Percentiles rank a stretch among this genome's conserved stretches.
phyloP scores from a whole-genome alignment of 2,888 invertebrate species.

The Leptinotarsa peninsularis region DNA sequence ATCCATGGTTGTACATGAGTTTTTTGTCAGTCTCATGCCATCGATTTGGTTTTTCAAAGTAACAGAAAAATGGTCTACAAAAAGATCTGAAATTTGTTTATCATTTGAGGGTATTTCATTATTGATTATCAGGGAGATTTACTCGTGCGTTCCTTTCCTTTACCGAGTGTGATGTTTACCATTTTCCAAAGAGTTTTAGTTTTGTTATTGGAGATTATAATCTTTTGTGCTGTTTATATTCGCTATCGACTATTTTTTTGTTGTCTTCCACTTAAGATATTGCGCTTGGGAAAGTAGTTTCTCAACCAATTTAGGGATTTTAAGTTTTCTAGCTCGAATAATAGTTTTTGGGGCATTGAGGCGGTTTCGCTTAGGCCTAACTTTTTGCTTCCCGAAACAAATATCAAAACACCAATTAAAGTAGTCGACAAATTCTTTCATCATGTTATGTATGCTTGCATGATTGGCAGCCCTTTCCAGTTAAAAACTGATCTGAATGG shows the following conservation, averaged over 20 bases:
- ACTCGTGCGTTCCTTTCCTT: too few relatives aligned
- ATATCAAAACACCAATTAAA: slow-evolving; percentile 18
- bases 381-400: slow-evolving; percentile 8
- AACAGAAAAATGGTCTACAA: not conserved
- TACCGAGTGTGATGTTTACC: too few relatives aligned
- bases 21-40: not conserved
- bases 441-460: slow-evolving; percentile 8
- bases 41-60: not conserved
- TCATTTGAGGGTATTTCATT: too few relatives aligned
- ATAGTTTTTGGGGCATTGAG: too few relatives aligned
- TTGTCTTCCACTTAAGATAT: not conserved
- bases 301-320: slow-evolving; percentile 1
- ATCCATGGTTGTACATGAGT: slow-evolving; percentile 2
- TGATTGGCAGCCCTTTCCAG: not conserved
- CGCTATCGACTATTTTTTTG: not conserved
- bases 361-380: not conserved
- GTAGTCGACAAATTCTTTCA: slow-evolving; percentile 1
- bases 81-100: slow-evolving; percentile 10
- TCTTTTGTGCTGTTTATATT: not conserved
- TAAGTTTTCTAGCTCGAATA: not conserved
- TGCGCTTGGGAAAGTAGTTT: not conserved
- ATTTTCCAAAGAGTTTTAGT: not conserved
- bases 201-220: not conserved
- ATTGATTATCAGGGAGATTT: too few relatives aligned
- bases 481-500: slow-evolving; percentile 1